Percentiles rank a stretch among this genome's conserved stretches.
Conservation (phyloP, 1,140 invertebrate genomes). For the Aphelenchoides avenae region DNA sequence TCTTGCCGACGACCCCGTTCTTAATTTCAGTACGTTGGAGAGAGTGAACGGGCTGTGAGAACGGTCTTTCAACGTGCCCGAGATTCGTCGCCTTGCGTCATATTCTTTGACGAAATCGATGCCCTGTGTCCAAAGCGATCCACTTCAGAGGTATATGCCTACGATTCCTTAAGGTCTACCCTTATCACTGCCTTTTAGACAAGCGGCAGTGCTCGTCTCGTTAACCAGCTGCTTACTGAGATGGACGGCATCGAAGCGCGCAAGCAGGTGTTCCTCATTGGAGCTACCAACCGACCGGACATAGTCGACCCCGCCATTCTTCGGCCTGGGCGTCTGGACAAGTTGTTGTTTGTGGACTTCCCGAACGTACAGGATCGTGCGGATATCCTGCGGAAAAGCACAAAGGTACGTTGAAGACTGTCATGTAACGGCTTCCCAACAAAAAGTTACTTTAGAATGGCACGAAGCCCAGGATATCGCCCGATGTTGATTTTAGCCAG, state of each 20-base stretch:
- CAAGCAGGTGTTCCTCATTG: conserved; percentile 83
- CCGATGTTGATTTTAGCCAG: conserved; percentile 12
- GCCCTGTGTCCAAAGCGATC: conserved; percentile 85
- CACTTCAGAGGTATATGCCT: conserved; percentile 66
- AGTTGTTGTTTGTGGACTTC: conserved; percentile 86
- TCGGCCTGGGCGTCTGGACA: conserved; percentile 86
- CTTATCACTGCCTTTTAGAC: conserved; percentile 52
- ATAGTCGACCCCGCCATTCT: conserved; percentile 93
- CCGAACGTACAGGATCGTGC: conserved; percentile 73
- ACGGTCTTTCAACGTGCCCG: conserved; percentile 86
- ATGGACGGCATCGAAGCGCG: conserved; percentile 92
- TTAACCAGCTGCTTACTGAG: conserved; percentile 94
- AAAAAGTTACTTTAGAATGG: conserved; percentile 15
- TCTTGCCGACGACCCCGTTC: no score
- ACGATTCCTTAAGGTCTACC: background rate
- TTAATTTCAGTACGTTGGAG: conserved; percentile 83
- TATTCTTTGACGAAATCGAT: conserved; percentile 99
- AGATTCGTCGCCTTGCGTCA: conserved; percentile 93
- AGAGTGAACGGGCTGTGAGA: conserved; percentile 91
- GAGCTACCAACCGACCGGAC: conserved; percentile 91
- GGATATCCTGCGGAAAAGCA: conserved; percentile 83
- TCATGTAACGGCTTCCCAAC: background rate
- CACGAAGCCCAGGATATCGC: background rate
- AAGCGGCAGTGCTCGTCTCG: conserved; percentile 69
- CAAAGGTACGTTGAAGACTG: conserved; percentile 68